Evolutionary conservation across 2,113 vertebrate species (phyloP).

Genomic region (Hippolais icterina): DNA sequence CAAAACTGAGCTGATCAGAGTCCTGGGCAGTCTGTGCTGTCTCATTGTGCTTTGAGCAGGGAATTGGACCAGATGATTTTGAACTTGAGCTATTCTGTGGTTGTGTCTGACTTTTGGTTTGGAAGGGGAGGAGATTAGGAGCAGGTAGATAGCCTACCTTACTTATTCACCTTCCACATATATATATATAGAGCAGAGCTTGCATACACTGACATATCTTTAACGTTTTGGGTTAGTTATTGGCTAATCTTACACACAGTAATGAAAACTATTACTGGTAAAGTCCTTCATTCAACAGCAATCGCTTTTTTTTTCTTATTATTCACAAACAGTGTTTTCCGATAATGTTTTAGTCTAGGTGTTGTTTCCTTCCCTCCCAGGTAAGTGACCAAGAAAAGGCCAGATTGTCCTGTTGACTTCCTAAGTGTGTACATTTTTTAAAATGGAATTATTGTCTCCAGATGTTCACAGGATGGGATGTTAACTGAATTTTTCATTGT

Average conservation of each 20-base stretch:
- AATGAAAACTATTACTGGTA: background rate
- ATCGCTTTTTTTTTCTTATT: background rate
- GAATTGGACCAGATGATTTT: background rate
- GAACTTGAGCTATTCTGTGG: background rate
- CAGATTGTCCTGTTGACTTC: background rate
- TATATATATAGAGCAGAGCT: background rate
- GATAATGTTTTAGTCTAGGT: background rate
- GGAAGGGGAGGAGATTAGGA: background rate
- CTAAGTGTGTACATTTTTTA: background rate
- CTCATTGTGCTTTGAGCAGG: background rate
- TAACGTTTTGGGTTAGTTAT: background rate
- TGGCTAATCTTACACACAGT: background rate
- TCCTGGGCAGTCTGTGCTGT: background rate
- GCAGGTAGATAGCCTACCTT: background rate
- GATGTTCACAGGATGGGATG: background rate
- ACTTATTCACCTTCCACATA: background rate
- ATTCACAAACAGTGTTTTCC: background rate
- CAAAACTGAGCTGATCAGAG: background rate
- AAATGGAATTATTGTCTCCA: background rate
- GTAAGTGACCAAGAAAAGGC: background rate
- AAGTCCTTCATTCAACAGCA: background rate
- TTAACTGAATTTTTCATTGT: background rate
- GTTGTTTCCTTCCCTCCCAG: accelerated
- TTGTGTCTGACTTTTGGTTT: background rate
- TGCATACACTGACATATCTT: background rate